Evolutionary conservation across 2,888 invertebrate genomes (phyloP).

Genomic region (Nephrotoma guestfalica): DNA sequence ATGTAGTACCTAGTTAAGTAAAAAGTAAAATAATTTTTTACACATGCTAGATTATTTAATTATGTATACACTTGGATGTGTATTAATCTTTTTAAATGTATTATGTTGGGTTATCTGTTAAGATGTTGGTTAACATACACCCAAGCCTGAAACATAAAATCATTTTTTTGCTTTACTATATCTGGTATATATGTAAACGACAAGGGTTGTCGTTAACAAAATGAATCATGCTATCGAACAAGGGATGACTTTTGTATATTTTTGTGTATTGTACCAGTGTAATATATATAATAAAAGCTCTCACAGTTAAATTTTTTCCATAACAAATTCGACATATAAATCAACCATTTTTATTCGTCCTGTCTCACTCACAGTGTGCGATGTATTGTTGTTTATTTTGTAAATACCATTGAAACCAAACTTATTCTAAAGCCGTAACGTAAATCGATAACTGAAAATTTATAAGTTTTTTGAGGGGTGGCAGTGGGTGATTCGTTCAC

Average conservation of each 20-base stretch:
- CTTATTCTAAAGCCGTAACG: not conserved
- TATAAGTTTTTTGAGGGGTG: not conserved
- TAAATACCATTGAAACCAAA: not conserved
- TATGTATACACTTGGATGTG: not conserved
- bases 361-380: not conserved
- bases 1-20: not conserved
- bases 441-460: not conserved
- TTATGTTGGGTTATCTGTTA: not conserved
- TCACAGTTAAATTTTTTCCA: not conserved
- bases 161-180: not conserved
- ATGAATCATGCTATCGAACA: not conserved
- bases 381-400: not conserved
- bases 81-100: not conserved
- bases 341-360: not conserved
- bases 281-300: not conserved
- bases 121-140: not conserved
- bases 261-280: not conserved
- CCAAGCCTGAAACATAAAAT: not conserved
- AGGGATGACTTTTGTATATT: not conserved
- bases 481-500: not conserved
- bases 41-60: not conserved
- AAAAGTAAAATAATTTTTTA: not conserved
- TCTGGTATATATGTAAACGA: not conserved
- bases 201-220: not conserved
- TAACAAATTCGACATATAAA: not conserved